Conservation (phyloP, 2,797 vertebrate genomes). For the Pipistrellus pygmaeus region DNA sequence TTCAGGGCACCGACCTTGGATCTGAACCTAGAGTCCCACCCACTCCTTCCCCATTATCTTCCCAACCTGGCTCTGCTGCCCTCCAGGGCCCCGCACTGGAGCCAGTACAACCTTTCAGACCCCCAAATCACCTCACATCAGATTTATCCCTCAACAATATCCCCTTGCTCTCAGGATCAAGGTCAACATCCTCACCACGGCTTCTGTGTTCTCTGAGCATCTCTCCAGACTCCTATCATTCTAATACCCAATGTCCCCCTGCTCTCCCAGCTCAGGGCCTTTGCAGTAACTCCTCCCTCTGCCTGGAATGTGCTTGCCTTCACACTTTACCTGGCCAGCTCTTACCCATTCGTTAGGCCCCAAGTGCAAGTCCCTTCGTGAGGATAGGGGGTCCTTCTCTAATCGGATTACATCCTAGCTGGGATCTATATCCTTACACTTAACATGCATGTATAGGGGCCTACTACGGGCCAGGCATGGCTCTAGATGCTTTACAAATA, state of each 20-base stretch:
- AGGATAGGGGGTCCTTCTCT: background rate
- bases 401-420: background rate
- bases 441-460: background rate
- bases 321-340: background rate
- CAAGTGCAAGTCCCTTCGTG: background rate
- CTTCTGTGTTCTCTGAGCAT: background rate
- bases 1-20: background rate
- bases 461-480: background rate
- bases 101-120: background rate
- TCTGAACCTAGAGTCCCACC: background rate
- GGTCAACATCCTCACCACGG: background rate
- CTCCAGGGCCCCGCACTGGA: background rate
- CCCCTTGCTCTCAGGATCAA: background rate
- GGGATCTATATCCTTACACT: background rate
- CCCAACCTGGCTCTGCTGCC: background rate
- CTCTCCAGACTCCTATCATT: background rate
- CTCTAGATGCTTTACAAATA: background rate
- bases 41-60: background rate
- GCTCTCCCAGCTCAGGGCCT: background rate
- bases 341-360: background rate
- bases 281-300: background rate
- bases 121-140: background rate
- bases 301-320: background rate
- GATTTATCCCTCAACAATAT: background rate
- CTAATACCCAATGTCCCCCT: background rate